phyloP scores from a whole-genome alignment of 2,797 vertebrate species.

The Paguma larvata region DNA sequence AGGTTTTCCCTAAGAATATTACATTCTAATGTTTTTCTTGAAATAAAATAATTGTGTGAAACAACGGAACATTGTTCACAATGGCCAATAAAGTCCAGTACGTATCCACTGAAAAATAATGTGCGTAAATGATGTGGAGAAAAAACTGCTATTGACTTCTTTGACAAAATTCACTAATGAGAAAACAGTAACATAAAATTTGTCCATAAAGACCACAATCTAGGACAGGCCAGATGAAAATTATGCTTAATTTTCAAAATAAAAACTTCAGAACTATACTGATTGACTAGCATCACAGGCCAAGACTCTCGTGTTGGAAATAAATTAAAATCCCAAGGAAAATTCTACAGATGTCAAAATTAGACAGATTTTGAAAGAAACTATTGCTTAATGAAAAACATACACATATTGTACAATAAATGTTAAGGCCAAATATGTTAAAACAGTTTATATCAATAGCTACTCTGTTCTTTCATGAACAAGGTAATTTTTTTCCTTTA shows the following conservation, averaged over 20 bases:
- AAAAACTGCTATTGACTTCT: neutral
- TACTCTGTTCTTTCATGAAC: neutral
- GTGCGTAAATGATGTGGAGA: neutral
- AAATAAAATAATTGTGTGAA: slow-evolving; percentile 43
- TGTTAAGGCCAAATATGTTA: neutral
- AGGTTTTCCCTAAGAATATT: neutral
- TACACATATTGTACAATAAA: neutral
- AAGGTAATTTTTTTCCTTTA: neutral
- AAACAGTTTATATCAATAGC: neutral
- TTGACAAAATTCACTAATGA: neutral
- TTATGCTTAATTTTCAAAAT: slow-evolving; percentile 46
- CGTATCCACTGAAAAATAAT: slow-evolving; percentile 9
- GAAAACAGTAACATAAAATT: neutral
- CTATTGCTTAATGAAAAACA: neutral
- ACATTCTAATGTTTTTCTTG: neutral
- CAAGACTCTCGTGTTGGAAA: neutral
- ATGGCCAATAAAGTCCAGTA: neutral
- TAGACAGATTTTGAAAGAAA: neutral
- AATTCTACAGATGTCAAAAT: neutral
- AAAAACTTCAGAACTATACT: neutral
- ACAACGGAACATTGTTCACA: neutral
- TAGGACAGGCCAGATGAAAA: neutral
- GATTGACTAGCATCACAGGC: neutral
- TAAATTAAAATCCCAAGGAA: neutral
- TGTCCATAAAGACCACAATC: neutral